Percentiles rank a stretch among this genome's conserved stretches.
phyloP scores from a whole-genome alignment of 2,113 vertebrate genomes.

The Oxyruncus cristatus region DNA sequence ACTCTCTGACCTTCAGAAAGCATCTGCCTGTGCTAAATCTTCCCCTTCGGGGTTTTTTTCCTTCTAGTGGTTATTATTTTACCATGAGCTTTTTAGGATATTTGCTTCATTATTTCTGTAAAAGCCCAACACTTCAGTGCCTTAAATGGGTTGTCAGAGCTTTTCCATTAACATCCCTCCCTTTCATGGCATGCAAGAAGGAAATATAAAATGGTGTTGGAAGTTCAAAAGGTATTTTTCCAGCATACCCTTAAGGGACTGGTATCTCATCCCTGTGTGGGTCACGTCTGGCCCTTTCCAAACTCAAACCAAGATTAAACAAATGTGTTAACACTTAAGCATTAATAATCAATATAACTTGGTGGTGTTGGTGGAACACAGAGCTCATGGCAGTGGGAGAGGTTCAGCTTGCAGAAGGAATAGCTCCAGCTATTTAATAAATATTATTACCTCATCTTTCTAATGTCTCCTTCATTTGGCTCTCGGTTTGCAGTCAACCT shows the following conservation, averaged over 20 bases:
- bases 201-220: background rate
- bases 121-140: background rate
- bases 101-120: background rate
- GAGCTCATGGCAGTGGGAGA: background rate
- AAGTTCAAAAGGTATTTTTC: background rate
- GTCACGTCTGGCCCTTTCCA: background rate
- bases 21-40: background rate
- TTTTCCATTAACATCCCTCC: background rate
- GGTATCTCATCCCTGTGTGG: background rate
- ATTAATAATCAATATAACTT: background rate
- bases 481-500: background rate
- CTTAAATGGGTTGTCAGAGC: background rate
- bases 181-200: background rate
- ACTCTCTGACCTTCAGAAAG: background rate
- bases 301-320: background rate
- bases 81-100: background rate
- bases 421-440: constrained; percentile 6
- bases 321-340: background rate
- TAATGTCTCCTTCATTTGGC: background rate
- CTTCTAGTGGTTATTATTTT: background rate
- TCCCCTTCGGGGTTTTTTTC: background rate
- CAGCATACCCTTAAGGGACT: background rate
- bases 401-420: background rate
- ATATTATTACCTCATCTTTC: constrained; percentile 27
- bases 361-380: background rate